Evolutionary conservation across 2,113 vertebrate species (phyloP), one percentile per base, ranked within the genome.

Genomic region (Pachypanchax playfairii): DNA sequence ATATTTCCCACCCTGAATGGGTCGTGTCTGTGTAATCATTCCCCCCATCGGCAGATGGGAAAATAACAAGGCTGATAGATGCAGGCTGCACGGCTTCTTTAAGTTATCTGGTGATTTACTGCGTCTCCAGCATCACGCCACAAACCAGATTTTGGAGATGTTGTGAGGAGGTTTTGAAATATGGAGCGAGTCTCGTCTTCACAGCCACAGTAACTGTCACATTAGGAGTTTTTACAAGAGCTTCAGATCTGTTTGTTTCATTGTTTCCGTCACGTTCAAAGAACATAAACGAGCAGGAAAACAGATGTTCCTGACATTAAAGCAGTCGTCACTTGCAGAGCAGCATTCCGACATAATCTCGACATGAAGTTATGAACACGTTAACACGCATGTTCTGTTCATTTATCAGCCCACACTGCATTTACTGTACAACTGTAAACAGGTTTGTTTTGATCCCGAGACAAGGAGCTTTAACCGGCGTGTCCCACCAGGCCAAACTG

Each of bases 31-130:
- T n/a, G 74, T 87, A 79, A 90, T 88, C 82, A 79, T 87, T 85
- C 82, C 80, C 83, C 33, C 70, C 55, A 78, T 81, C 67, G 75
- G 67, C 82, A 86, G 77, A 90, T 85, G 75, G 69, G 75, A 74
- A 85, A 80, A 83, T 80, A 86, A 88, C 81, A 82, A 63, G 81
- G 71, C 75, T 73, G 83, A 87, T 87, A 77, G 82, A 87, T 82
- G 70, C 75, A 77, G 72, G 77, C 71, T 82, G 75, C 66, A 69
- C 46, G 31, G 67, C 77, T 73, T 83, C 84, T 80, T 75, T 69
- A 53, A 60, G 78, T 73, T 77, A 85, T 74, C 77, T 60, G 48
- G 14, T 85, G 77, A 88, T 87, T 90, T 86, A 86, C 70, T 75
- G 73, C 75, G 73, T 73, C 73, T 84, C 79, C 66, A 80, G 85